phyloP scores from a whole-genome alignment of 2,888 invertebrate genomes.

The Conus canariensis region DNA sequence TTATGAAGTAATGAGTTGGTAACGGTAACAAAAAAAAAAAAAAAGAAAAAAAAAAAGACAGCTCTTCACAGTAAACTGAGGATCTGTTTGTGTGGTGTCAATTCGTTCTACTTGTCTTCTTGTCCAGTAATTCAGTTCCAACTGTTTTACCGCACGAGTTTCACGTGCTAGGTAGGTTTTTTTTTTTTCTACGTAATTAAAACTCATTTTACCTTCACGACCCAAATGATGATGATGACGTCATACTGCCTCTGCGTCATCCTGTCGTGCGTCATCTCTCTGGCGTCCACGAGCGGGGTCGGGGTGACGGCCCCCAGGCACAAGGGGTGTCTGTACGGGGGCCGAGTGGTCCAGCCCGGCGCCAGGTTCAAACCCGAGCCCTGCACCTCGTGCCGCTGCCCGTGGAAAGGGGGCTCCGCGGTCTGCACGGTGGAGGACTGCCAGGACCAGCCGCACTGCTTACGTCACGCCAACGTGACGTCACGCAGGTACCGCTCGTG shows the following conservation, averaged over 20 bases:
- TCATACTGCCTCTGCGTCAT: neutral
- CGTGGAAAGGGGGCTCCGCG: slow-evolving; percentile 41
- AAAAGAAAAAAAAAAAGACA: too few relatives aligned
- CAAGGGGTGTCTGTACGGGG: neutral
- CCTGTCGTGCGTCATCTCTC: neutral
- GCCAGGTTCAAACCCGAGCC: slow-evolving; percentile 50
- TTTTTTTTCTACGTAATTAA: too few relatives aligned
- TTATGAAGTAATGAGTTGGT: too few relatives aligned
- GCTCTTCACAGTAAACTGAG: too few relatives aligned
- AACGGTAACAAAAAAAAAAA: too few relatives aligned
- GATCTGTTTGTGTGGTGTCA: too few relatives aligned
- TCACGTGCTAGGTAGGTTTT: too few relatives aligned
- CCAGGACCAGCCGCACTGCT: slow-evolving; percentile 45
- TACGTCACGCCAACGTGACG: slow-evolving; percentile 42
- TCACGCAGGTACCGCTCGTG: slow-evolving; percentile 35
- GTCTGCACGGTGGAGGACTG: slow-evolving; percentile 49
- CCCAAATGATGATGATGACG: neutral
- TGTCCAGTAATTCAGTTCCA: too few relatives aligned
- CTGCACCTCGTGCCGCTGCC: slow-evolving; percentile 53
- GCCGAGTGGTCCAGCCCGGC: slow-evolving; percentile 31
- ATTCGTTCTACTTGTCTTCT: too few relatives aligned
- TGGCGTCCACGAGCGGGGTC: neutral
- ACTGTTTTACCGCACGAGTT: too few relatives aligned
- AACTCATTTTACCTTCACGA: too few relatives aligned
- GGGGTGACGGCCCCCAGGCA: neutral